Percentiles rank a stretch among this genome's conserved stretches.
Evolutionary conservation across 2,888 invertebrate genomes (phyloP).

Genomic region (Megaustenia siamemsis): DNA sequence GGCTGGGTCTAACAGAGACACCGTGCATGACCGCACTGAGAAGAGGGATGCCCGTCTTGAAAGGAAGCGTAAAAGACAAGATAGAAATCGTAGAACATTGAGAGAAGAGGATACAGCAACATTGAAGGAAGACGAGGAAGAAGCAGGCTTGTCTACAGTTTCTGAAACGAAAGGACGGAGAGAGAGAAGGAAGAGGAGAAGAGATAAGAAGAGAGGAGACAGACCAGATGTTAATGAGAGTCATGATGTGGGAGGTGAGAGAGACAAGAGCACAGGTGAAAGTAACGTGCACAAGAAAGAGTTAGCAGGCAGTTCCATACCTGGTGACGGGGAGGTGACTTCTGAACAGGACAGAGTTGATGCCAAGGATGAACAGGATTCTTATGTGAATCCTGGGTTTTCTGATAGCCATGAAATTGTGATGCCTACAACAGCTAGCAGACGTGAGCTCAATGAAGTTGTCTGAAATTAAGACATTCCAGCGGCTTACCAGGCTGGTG

Average conservation of each 20-base stretch:
- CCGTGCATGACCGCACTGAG: neutral
- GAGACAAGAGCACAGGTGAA: neutral
- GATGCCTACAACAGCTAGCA: neutral
- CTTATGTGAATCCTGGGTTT: slow-evolving; percentile 16
- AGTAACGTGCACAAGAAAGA: neutral
- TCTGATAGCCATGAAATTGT: slow-evolving; percentile 6
- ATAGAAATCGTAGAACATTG: neutral
- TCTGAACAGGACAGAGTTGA: neutral
- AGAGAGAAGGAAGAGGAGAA: slow-evolving; percentile 32
- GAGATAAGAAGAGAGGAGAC: slow-evolving; percentile 21
- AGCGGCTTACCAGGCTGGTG: no score
- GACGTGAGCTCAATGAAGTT: slow-evolving; percentile 38
- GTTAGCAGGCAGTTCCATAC: neutral
- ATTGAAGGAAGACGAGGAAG: neutral
- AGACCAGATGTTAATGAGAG: neutral
- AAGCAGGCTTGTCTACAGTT: neutral
- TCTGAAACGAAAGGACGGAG: slow-evolving; percentile 22
- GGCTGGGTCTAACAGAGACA: neutral
- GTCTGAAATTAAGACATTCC: no score
- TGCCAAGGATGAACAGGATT: neutral
- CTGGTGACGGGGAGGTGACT: no score
- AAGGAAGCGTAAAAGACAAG: slow-evolving; percentile 41
- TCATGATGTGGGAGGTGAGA: neutral
- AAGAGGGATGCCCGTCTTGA: neutral
- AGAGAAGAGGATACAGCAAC: slow-evolving; percentile 1